Percentiles rank a stretch among this genome's conserved stretches.
These are phyloP conservation scores for Lagocephalus sceleratus DNA, from an alignment of 2,797 vertebrate genomes.

Conservation along the genomic window DNA sequence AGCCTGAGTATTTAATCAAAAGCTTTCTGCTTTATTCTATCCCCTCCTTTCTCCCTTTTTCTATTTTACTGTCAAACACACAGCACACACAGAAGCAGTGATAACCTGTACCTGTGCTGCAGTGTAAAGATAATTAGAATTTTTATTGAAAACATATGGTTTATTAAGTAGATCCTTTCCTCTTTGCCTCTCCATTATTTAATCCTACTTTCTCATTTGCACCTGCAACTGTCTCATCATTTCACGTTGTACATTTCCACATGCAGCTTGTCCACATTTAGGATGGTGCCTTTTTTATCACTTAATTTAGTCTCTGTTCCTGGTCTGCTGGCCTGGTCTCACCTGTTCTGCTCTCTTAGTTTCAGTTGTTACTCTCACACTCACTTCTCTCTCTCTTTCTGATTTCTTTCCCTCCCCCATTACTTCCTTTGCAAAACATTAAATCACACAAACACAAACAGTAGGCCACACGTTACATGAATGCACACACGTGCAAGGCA, in stretches of 20 bases:
- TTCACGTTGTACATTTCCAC: constrained; percentile 1
- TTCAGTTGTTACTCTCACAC: constrained; percentile 45
- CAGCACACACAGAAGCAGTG: constrained; percentile 21
- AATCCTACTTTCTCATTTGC: constrained; percentile 8
- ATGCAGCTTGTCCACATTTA: constrained; percentile 42
- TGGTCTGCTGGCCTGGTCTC: constrained; percentile 61
- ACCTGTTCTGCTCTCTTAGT: constrained; percentile 61
- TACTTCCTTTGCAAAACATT: constrained; percentile 28
- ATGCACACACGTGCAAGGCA: background rate
- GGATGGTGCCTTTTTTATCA: constrained; percentile 64
- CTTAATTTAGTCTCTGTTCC: constrained; percentile 65
- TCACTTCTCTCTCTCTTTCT: constrained; percentile 31
- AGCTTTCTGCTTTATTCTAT: background rate
- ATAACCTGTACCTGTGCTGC: constrained; percentile 53
- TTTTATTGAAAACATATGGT: constrained; percentile 74
- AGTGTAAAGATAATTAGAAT: constrained; percentile 70
- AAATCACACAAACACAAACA: constrained; percentile 3
- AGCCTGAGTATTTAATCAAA: background rate
- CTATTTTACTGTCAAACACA: constrained; percentile 17
- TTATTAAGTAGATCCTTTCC: constrained; percentile 63
- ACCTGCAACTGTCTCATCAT: constrained; percentile 34
- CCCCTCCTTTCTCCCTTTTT: background rate
- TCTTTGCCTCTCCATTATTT: constrained; percentile 35
- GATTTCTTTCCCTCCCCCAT: constrained; percentile 15
- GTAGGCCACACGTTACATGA: constrained; percentile 11